phyloP scores from a whole-genome alignment of 2,888 invertebrate genomes.

The Holacanthella duospinosa region DNA sequence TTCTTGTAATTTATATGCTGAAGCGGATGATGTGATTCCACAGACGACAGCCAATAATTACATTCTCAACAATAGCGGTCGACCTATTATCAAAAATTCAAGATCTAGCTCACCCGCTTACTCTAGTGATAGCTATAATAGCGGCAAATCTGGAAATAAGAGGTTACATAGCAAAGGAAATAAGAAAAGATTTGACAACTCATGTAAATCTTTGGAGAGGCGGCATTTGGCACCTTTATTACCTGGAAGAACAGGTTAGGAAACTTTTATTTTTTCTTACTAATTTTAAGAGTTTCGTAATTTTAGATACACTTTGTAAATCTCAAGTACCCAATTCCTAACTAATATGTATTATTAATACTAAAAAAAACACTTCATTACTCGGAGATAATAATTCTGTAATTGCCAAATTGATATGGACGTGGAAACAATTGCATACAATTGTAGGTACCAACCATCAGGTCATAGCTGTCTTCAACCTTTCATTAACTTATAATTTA shows the following conservation, averaged over 20 bases:
- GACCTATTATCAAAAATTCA: slow-evolving; percentile 34
- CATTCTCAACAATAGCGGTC: slow-evolving; percentile 20
- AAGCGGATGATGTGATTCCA: slow-evolving; percentile 30
- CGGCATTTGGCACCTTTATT: slow-evolving; percentile 36
- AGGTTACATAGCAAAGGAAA: slow-evolving; percentile 34
- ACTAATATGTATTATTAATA: not conserved
- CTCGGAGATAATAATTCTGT: not conserved
- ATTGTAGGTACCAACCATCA: too few relatives aligned
- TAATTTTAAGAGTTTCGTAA: not conserved
- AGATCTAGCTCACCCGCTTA: slow-evolving; percentile 36
- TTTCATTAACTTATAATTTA: too few relatives aligned
- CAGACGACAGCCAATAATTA: slow-evolving; percentile 23
- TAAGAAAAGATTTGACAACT: slow-evolving; percentile 37
- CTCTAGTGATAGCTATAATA: slow-evolving; percentile 38
- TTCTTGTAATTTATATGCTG: slow-evolving; percentile 37
- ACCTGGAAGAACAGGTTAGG: slow-evolving; percentile 32
- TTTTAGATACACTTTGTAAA: not conserved
- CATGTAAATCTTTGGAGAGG: slow-evolving; percentile 36
- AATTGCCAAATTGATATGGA: not conserved
- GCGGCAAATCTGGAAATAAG: slow-evolving; percentile 45
- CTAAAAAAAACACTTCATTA: not conserved
- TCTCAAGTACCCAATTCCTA: not conserved
- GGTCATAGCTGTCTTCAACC: too few relatives aligned
- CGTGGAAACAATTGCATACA: too few relatives aligned
- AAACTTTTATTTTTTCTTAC: not conserved